Evolutionary conservation across 2,888 invertebrate species (phyloP).

Genomic region (Brenthis daphne): DNA sequence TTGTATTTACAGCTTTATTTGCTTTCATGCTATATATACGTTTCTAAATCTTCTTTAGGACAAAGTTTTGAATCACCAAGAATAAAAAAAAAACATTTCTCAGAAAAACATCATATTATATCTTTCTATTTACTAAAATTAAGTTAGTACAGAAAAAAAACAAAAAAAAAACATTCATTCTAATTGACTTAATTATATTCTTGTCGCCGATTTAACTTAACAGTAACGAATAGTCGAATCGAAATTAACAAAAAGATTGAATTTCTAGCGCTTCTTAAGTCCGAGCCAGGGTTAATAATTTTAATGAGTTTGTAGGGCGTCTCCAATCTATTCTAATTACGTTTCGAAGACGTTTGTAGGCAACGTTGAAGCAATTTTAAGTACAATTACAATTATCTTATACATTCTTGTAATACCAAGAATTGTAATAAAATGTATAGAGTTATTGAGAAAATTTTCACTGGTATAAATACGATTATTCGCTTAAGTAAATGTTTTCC

Average conservation of each 20-base stretch:
- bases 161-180: not conserved
- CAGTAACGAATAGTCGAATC: conserved; percentile 3
- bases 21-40: no score
- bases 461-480: no score
- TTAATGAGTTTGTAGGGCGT: conserved; percentile 35
- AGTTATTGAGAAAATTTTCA: no score
- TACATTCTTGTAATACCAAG: not conserved
- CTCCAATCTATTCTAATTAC: conserved; percentile 30
- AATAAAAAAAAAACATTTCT: no score
- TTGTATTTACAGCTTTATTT: no score
- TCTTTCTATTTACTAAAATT: no score
- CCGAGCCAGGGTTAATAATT: conserved; percentile 31
- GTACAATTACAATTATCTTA: conserved; percentile 8
- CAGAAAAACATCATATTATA: no score
- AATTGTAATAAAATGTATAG: not conserved
- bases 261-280: conserved; percentile 23
- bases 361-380: conserved; percentile 14
- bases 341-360: conserved; percentile 24
- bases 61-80: no score
- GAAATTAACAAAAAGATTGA: conserved; percentile 26
- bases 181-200: not conserved
- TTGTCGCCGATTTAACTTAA: not conserved
- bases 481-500: no score
- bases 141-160: no score
- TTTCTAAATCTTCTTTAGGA: no score